Conservation (phyloP, 2,797 vertebrate genomes). For the Arrhamphus sclerolepis region DNA sequence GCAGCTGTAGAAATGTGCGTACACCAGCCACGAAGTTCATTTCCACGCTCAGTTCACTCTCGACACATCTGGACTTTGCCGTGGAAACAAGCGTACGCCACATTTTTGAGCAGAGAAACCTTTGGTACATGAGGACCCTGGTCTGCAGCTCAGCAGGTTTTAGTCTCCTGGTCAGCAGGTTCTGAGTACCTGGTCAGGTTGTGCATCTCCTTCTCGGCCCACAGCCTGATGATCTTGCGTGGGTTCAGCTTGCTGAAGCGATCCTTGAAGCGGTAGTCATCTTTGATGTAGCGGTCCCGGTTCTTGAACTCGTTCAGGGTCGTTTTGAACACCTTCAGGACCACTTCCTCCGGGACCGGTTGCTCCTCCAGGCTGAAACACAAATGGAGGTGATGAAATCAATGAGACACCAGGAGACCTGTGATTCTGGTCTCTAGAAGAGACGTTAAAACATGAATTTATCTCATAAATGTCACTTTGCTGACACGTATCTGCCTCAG, state of each 20-base stretch:
- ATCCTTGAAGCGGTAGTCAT: slow-evolving; percentile 98
- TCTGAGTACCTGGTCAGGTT: slow-evolving; percentile 88
- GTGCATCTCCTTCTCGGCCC: slow-evolving; percentile 99
- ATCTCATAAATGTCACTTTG: too few species aligned
- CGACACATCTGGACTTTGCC: too few species aligned
- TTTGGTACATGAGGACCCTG: too few species aligned
- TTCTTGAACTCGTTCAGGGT: slow-evolving; percentile 98
- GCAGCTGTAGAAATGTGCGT: too few species aligned
- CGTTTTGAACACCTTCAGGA: slow-evolving; percentile 97
- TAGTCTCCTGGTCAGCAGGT: too few species aligned
- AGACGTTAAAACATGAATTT: too few species aligned
- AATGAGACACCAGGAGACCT: neutral
- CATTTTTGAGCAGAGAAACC: too few species aligned
- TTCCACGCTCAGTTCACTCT: too few species aligned
- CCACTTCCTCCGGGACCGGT: slow-evolving; percentile 89
- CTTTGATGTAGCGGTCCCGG: slow-evolving; percentile 97
- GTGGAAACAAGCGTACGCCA: too few species aligned
- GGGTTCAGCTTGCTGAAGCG: slow-evolving; percentile 98
- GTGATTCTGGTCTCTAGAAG: neutral
- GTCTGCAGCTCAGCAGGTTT: too few species aligned
- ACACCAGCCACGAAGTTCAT: too few species aligned
- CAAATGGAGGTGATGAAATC: neutral
- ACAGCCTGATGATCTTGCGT: slow-evolving; percentile 94
- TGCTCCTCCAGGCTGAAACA: slow-evolving; percentile 80
- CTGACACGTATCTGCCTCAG: too few species aligned